Conservation (phyloP, 2,888 invertebrate species). For the Eristalinus aeneus region DNA sequence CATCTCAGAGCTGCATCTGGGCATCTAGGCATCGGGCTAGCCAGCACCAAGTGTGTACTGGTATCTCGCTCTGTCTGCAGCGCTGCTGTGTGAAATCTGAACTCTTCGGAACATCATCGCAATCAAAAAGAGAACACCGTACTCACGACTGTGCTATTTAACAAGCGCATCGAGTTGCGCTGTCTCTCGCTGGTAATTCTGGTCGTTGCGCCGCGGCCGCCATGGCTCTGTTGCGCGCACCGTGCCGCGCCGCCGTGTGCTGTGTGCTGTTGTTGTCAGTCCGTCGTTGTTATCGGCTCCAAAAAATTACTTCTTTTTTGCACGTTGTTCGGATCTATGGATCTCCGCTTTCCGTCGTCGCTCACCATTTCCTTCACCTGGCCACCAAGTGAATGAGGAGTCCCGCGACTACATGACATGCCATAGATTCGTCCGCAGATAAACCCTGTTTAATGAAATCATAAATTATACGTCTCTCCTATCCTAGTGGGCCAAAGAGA, state of each 20-base stretch:
- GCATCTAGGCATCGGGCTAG: slow-evolving; percentile 16
- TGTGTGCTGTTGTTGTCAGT: slow-evolving; percentile 56
- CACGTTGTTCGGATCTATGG: slow-evolving; percentile 71
- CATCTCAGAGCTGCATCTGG: slow-evolving; percentile 6
- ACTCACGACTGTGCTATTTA: slow-evolving; percentile 73
- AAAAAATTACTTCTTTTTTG: slow-evolving; percentile 73
- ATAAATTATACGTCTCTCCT: slow-evolving; percentile 76
- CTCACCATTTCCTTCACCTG: neutral
- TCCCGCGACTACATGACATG: slow-evolving; percentile 73
- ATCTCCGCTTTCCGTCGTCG: slow-evolving; percentile 47
- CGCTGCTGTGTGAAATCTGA: slow-evolving; percentile 68
- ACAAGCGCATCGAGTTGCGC: slow-evolving; percentile 67
- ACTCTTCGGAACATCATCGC: slow-evolving; percentile 71
- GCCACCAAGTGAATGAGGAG: slow-evolving; percentile 47
- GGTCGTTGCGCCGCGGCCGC: slow-evolving; percentile 2
- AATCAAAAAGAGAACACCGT: slow-evolving; percentile 72
- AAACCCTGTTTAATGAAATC: slow-evolving; percentile 80
- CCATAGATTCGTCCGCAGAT: slow-evolving; percentile 78
- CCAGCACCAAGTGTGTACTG: neutral
- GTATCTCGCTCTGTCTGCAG: slow-evolving; percentile 61
- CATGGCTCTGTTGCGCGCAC: neutral
- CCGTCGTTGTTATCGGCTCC: slow-evolving; percentile 71
- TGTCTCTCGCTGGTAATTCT: neutral
- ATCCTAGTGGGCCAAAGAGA: slow-evolving; percentile 35
- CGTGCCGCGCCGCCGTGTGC: neutral